Percentiles rank a stretch among this genome's conserved stretches.
Conservation (phyloP, 2,113 vertebrate genomes). For the Antennarius striatus region DNA sequence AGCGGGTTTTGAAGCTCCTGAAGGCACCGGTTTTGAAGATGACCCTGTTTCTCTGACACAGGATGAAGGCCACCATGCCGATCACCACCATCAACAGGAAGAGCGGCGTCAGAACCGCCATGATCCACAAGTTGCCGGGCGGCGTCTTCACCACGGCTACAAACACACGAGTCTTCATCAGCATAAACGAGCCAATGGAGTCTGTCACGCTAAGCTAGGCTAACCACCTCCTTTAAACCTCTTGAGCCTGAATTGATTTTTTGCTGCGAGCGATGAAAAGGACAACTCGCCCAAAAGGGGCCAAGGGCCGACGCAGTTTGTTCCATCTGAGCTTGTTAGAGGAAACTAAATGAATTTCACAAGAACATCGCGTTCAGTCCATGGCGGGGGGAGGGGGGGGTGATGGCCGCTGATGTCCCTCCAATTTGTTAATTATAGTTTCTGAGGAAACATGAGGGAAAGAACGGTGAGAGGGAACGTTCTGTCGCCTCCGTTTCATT, state of each 20-base stretch:
- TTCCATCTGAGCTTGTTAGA: constrained; percentile 18
- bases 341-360: constrained; percentile 20
- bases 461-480: constrained; percentile 24
- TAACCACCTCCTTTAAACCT: too few relatives aligned
- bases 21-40: constrained; percentile 93
- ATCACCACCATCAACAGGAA: constrained; percentile 90
- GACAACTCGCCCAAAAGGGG: background rate
- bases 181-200: too few relatives aligned
- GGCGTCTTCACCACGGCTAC: constrained; percentile 94
- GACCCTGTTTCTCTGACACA: constrained; percentile 94
- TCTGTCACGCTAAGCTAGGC: too few relatives aligned
- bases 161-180: constrained; percentile 16
- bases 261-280: too few relatives aligned
- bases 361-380: constrained; percentile 23
- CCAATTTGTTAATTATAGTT: constrained; percentile 25
- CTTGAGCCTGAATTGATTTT: too few relatives aligned
- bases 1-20: constrained; percentile 90
- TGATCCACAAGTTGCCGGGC: constrained; percentile 95
- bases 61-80: constrained; percentile 91
- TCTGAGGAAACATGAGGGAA: background rate
- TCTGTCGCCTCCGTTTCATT: constrained; percentile 3
- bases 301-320: background rate
- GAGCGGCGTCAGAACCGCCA: constrained; percentile 92
- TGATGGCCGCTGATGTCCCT: constrained; percentile 3
- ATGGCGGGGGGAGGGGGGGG: background rate